Evolutionary conservation across 2,888 invertebrate species (phyloP), one percentile per base, ranked within the genome.

Genomic region (Allolobophora icterica): DNA sequence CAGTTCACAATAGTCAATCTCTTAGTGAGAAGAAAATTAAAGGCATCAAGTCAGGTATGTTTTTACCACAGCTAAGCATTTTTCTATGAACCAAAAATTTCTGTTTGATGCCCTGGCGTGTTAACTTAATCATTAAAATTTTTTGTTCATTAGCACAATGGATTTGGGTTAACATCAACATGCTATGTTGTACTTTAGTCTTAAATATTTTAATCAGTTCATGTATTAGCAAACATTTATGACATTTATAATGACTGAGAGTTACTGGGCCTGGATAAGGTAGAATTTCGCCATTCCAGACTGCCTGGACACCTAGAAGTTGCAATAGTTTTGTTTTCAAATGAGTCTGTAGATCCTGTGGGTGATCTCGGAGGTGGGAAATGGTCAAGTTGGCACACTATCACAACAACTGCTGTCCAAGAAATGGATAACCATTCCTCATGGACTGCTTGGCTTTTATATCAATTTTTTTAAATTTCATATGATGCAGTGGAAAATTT

Each of bases 1-100:
- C 38, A 84, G 84, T 84, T 87, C 87, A 87, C 6, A 33, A 4
- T 35, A 34, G 84, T 87, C 87, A 87, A 38, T 87, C 34, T 30
- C n/a, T n/a, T n/a, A 71, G 71, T 71, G 71, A 71, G 30, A 71
- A 71, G 71, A 71, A 71, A 71, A 71, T 71, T 30, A 71, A 71
- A 71, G 71, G 30, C 8, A 8, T 71, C 71, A 71, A 8, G n/a
- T n/a, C 71, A 71, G 71, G 71, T 71, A 71, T 6, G 71, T 71
- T 71, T 5, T 8, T n/a, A n/a, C 71, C 71, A 71, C 11, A n/a
- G n/a, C 8, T 52, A 19, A 52, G 2, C 1, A 24, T 24, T 17
- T 52, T 45, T n/a, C 11, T n/a, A 71, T 71, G n/a, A 71, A n/a
- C 11, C 1, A n/a, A 8, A 71, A 71, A 71, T 30, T 30, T 52